phyloP scores from a whole-genome alignment of 2,888 invertebrate genomes.

The Drosophila macrospina region DNA sequence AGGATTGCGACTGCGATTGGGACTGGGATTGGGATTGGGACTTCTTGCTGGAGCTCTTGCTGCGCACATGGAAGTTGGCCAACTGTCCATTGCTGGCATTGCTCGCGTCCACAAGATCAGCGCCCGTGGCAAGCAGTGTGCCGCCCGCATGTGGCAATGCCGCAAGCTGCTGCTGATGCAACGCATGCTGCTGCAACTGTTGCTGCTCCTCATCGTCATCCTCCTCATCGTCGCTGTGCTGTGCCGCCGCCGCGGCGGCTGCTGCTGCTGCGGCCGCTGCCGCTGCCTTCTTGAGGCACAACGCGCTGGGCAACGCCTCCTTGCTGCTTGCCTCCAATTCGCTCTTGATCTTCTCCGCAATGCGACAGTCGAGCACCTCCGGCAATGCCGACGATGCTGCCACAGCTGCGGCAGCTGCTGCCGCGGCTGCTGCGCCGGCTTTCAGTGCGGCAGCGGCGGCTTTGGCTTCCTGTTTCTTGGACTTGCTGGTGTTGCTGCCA shows the following conservation, averaged over 20 bases:
- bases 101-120: slow-evolving; percentile 54
- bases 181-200: slow-evolving; percentile 40
- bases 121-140: slow-evolving; percentile 3
- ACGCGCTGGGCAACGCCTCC: slow-evolving; percentile 71
- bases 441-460: slow-evolving; percentile 44
- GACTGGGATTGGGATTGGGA: slow-evolving; percentile 45
- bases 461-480: slow-evolving; percentile 79
- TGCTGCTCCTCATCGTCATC: slow-evolving; percentile 44
- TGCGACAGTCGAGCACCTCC: slow-evolving; percentile 85
- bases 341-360: slow-evolving; percentile 85
- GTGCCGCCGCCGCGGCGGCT: slow-evolving; percentile 46
- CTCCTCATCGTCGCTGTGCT: slow-evolving; percentile 22
- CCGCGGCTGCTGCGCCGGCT: slow-evolving; percentile 70
- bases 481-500: slow-evolving; percentile 65
- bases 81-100: slow-evolving; percentile 62
- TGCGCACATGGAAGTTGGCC: slow-evolving; percentile 61
- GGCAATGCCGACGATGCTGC: slow-evolving; percentile 69
- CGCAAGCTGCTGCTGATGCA: slow-evolving; percentile 18
- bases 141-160: neutral
- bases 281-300: slow-evolving; percentile 79
- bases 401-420: slow-evolving; percentile 65
- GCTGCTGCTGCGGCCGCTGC: slow-evolving; percentile 55
- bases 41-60: slow-evolving; percentile 57
- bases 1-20: slow-evolving; percentile 52
- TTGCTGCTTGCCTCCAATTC: slow-evolving; percentile 84